A percentile compares a stretch with the other conserved stretches of the same genome.
Evolutionary conservation across 2,888 invertebrate genomes (phyloP).

Genomic region (Opisthograptis luteolata): DNA sequence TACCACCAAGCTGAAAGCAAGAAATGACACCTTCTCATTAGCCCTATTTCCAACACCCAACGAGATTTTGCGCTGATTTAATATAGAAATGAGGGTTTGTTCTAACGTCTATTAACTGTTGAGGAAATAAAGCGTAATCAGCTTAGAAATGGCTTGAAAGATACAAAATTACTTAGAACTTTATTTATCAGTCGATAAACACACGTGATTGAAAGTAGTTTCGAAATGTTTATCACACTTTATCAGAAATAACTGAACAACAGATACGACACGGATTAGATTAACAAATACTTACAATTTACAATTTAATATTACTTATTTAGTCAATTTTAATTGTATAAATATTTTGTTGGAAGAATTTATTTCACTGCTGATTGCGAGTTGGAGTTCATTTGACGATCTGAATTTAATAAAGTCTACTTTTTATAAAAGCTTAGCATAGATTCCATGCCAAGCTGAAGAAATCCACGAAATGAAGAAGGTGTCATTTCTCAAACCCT

Average conservation of each 20-base stretch:
- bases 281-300: neutral
- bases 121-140: conserved; percentile 2
- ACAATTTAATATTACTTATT: no score
- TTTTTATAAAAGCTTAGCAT: no score
- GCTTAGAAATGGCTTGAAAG: no score
- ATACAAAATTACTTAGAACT: conserved; percentile 15
- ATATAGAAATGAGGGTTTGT: no score
- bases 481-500: conserved; percentile 58
- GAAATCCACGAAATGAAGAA: conserved; percentile 33
- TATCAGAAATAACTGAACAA: conserved; percentile 11
- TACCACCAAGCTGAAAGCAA: conserved; percentile 47
- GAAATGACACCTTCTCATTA: conserved; percentile 64
- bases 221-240: conserved; percentile 24
- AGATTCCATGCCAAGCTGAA: neutral
- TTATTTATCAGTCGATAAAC: conserved; percentile 15
- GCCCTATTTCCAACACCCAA: neutral
- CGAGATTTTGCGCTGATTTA: neutral
- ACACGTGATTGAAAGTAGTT: conserved; percentile 22
- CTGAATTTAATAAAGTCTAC: no score
- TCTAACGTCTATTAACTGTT: no score
- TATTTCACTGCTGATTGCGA: no score
- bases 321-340: no score
- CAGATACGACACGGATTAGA: conserved; percentile 26
- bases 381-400: no score
- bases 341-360: no score